Percentiles rank a stretch among this genome's conserved stretches.
phyloP scores from a whole-genome alignment of 2,888 invertebrate genomes.

The Dexiosoma caninum region DNA sequence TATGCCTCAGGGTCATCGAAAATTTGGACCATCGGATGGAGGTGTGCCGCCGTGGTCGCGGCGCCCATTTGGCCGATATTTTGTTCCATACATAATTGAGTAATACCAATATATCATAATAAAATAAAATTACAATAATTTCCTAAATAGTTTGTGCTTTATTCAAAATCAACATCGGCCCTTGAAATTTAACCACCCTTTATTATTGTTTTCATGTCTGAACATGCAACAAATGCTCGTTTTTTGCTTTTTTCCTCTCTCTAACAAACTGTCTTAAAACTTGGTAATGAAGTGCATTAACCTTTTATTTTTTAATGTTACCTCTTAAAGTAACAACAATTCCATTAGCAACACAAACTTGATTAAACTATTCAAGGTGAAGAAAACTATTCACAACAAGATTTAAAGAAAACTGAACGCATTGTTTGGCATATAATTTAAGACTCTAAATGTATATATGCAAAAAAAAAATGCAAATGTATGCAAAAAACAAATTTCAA shows the following conservation, averaged over 20 bases:
- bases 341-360: not conserved
- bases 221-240: conserved; percentile 40
- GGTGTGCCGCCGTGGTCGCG: no score
- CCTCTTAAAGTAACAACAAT: not conserved
- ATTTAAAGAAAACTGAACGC: conserved; percentile 19
- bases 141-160: no score
- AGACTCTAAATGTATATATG: not conserved
- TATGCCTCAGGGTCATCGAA: no score
- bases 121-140: no score
- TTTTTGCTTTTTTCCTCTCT: not conserved
- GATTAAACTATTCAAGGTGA: conserved; percentile 59
- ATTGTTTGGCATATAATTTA: conserved; percentile 30
- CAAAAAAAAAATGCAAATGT: conserved; percentile 16
- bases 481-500: conserved; percentile 54
- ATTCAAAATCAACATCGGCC: no score
- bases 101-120: no score
- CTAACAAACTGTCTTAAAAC: conserved; percentile 25
- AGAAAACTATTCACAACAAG: conserved; percentile 52
- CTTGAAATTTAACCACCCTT: no score
- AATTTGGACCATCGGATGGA: no score
- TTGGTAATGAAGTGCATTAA: conserved; percentile 50
- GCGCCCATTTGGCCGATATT: no score
- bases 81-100: no score
- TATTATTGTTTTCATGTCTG: not conserved
- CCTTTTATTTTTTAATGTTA: conserved; percentile 33